phyloP scores from a whole-genome alignment of 2,888 invertebrate species.

The Limulus polyphemus region DNA sequence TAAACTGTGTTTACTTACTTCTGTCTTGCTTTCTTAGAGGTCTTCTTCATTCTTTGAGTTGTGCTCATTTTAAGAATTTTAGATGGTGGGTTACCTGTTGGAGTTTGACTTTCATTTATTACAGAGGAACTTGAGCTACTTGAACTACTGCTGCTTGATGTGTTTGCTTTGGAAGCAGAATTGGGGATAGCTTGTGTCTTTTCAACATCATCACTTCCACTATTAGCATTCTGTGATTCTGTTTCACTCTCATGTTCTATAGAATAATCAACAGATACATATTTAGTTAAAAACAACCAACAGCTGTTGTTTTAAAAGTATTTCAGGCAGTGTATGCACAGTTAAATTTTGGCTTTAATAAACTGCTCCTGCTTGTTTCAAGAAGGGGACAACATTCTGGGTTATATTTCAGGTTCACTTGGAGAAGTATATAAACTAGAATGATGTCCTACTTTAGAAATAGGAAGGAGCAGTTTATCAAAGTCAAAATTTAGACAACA shows the following conservation, averaged over 20 bases:
- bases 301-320: too few species aligned
- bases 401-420: too few species aligned
- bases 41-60: conserved; percentile 14
- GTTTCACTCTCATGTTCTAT: conserved; percentile 9
- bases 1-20: not conserved
- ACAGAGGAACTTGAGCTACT: conserved; percentile 13
- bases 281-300: too few species aligned
- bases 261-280: not conserved
- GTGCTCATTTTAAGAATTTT: conserved; percentile 10
- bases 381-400: too few species aligned
- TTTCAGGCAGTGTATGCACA: too few species aligned
- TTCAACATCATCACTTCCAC: conserved; percentile 13
- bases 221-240: conserved; percentile 18
- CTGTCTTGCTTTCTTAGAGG: conserved; percentile 13
- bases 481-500: too few species aligned
- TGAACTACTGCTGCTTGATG: conserved; percentile 1
- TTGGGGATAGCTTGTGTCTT: not conserved
- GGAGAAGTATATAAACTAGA: too few species aligned
- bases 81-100: conserved; percentile 7
- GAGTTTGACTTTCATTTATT: conserved; percentile 17
- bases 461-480: too few species aligned
- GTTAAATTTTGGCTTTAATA: too few species aligned
- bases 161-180: not conserved
- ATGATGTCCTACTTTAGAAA: too few species aligned
- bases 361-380: too few species aligned